These are phyloP conservation scores for Drosophila fulvimacula DNA, from an alignment of 2,888 invertebrate genomes.

Conservation along the genomic window DNA sequence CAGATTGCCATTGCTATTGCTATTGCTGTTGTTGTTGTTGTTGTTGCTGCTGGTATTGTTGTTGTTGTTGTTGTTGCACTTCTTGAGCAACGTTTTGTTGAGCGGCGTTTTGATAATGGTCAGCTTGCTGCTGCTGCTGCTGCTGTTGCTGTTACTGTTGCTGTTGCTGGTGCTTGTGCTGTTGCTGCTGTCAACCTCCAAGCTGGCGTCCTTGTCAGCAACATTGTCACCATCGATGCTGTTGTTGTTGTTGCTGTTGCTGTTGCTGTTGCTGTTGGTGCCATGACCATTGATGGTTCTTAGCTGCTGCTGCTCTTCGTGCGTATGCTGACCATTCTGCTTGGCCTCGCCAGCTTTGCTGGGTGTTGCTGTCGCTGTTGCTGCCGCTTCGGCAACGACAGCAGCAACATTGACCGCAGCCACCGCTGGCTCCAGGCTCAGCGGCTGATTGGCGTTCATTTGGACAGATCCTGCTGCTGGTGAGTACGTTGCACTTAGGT, in stretches of 20 bases:
- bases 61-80: conserved; percentile 60
- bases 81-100: conserved; percentile 78
- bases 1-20: conserved; percentile 60
- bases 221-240: conserved; percentile 35
- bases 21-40: conserved; percentile 10
- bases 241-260: conserved; percentile 12
- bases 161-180: conserved; percentile 37
- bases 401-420: conserved; percentile 49
- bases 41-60: conserved; percentile 13
- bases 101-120: conserved; percentile 79
- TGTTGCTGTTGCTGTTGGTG: conserved; percentile 51
- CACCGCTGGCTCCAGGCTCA: conserved; percentile 65
- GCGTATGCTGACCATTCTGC: conserved; percentile 57
- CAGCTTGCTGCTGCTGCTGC: conserved; percentile 43
- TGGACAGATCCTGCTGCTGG: conserved; percentile 23
- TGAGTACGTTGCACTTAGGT: conserved; percentile 32
- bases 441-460: conserved; percentile 62
- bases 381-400: conserved; percentile 32
- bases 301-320: conserved; percentile 51
- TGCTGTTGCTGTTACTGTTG: conserved; percentile 33
- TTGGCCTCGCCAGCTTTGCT: conserved; percentile 34
- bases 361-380: conserved; percentile 15
- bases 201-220: conserved; percentile 40
- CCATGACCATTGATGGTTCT: conserved; percentile 44
- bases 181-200: conserved; percentile 28